Evolutionary conservation across 2,113 vertebrate genomes (phyloP), one percentile per base, ranked within the genome.

Genomic region (Hystrix cristata): DNA sequence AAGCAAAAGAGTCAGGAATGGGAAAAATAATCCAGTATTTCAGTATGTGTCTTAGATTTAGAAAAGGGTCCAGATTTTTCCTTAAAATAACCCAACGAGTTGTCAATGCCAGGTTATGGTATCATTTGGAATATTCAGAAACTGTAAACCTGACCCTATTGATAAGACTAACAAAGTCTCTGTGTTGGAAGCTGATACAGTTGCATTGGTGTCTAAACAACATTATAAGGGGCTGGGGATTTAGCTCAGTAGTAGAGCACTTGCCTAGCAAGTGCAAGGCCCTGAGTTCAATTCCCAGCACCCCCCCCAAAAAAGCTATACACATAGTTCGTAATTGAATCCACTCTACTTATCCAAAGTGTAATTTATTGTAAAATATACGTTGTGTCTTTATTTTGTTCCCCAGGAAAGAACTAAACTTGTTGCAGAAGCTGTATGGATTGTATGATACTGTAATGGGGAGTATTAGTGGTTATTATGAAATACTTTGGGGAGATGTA

Each of bases 341-440:
- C 19, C 83, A 94, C 53, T 80, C 69, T 92, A 59, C 19, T 46
- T 92, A 18, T 62, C 57, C 29, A 53, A 16, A 85, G 55, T 80
- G n/a, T 18, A 69, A 48, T 90, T 86, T 90, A 87, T 96, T 94
- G 91, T 88, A 57, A 62, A 65, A 80, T 67, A 25, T 7, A 64
- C 29, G 48, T 48, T 87, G 48, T 51, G 11, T 86, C 60, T 81
- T 84, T 83, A 34, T 96, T 96, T 95, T 82, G 19, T 86, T 96
- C 95, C 29, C 10, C 87, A 99, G 99, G 87, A 99, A 98, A 93
- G 99, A 99, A 88, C 97, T 99, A 90, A 71, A 97, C 57, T 98
- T 99, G 89, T 97, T 99, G 84, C 98, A 99, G 95, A 99, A 99
- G 92, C 91, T 99, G 12, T 99, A 99, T 95, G 98, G 98, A n/a